Conservation (phyloP, 2,888 invertebrate species). For the Eupithecia insigniata region DNA sequence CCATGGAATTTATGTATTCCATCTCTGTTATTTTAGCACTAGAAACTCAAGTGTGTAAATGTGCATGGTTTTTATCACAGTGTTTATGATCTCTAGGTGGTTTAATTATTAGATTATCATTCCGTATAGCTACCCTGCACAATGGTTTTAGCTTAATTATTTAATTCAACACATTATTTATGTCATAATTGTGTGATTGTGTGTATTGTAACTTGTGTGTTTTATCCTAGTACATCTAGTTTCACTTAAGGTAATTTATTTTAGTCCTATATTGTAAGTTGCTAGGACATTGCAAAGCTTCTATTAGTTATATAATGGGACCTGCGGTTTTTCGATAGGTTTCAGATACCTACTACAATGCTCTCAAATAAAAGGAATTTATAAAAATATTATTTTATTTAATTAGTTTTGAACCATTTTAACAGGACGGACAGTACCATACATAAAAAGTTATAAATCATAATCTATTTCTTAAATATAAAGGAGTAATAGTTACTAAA, state of each 20-base stretch:
- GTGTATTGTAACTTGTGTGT: slow-evolving; percentile 1
- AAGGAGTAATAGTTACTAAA: not conserved
- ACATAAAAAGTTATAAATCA: slow-evolving; percentile 16
- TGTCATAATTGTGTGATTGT: not conserved
- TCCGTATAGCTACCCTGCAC: not conserved
- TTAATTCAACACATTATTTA: not conserved
- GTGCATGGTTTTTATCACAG: not conserved
- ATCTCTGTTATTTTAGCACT: not conserved
- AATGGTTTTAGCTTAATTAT: not conserved
- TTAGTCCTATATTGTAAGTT: not conserved
- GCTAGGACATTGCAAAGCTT: not conserved
- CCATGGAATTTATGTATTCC: not conserved
- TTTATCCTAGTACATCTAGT: slow-evolving; percentile 2
- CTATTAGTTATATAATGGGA: not conserved
- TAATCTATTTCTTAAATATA: slow-evolving; percentile 2
- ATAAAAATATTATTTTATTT: slow-evolving; percentile 7
- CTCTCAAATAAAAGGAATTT: slow-evolving; percentile 1
- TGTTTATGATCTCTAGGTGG: slow-evolving; percentile 1
- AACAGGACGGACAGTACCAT: slow-evolving; percentile 22
- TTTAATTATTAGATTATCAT: not conserved
- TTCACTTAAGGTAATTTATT: slow-evolving; percentile 2
- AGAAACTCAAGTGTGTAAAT: not conserved
- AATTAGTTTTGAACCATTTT: slow-evolving; percentile 1
- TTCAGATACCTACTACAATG: not conserved
- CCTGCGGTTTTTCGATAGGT: not conserved